Evolutionary conservation across 2,888 invertebrate genomes (phyloP).

Genomic region (Spatulosminthurus flaviceps): DNA sequence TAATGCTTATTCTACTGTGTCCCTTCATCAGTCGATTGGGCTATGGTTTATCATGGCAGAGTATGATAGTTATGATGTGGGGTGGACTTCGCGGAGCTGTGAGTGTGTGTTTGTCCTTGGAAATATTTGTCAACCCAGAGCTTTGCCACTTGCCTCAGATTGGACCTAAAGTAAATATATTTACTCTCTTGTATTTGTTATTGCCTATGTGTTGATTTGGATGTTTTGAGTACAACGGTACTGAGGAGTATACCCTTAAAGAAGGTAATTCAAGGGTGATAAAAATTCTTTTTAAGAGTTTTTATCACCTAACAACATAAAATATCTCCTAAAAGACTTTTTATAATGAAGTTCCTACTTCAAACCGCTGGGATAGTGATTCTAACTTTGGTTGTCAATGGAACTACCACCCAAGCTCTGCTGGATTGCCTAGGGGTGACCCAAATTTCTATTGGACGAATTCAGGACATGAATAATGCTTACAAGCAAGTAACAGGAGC

Average conservation of each 20-base stretch:
- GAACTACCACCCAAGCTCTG: slow-evolving; percentile 70
- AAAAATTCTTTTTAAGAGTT: no score
- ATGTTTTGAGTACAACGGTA: no score
- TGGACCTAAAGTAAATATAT: slow-evolving; percentile 61
- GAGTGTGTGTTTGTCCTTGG: slow-evolving; percentile 71
- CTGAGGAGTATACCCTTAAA: no score
- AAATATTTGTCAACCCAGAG: slow-evolving; percentile 69
- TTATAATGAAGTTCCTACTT: slow-evolving; percentile 71
- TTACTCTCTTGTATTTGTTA: no score
- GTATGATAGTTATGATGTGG: slow-evolving; percentile 72
- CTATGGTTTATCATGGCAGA: slow-evolving; percentile 72
- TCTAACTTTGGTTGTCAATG: slow-evolving; percentile 71
- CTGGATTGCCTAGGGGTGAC: slow-evolving; percentile 70
- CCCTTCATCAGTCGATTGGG: slow-evolving; percentile 70
- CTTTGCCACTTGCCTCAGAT: slow-evolving; percentile 57
- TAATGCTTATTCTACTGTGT: slow-evolving; percentile 70
- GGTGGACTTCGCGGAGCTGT: slow-evolving; percentile 73
- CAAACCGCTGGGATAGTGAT: slow-evolving; percentile 72
- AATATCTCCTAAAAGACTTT: no score
- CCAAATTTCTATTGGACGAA: slow-evolving; percentile 70
- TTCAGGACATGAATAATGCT: slow-evolving; percentile 71
- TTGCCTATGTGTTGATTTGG: slow-evolving; percentile 65
- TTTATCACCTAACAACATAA: no score
- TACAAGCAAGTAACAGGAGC: slow-evolving; percentile 69
- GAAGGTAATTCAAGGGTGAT: no score